phyloP scores from a whole-genome alignment of 1,140 invertebrate species.

The Orchestia grillus region DNA sequence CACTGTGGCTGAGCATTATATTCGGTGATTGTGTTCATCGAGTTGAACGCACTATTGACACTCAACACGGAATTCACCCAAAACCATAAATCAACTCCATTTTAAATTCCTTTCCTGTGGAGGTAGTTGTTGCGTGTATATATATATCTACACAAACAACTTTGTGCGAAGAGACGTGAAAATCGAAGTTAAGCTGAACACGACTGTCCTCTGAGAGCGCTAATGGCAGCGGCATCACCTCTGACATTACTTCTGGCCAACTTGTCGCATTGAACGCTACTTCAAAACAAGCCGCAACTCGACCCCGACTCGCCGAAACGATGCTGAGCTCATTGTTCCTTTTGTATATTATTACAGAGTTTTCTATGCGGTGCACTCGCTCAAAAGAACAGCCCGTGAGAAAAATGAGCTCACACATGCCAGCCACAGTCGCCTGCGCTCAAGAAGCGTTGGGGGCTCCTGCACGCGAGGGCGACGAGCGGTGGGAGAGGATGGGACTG shows the following conservation, averaged over 20 bases:
- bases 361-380: slow-evolving; percentile 10
- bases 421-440: not conserved
- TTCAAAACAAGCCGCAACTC: not conserved
- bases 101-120: not conserved
- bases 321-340: not conserved
- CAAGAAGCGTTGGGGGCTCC: not conserved
- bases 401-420: slow-evolving; percentile 26
- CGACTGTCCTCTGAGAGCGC: not conserved
- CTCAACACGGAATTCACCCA: not conserved
- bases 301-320: not conserved
- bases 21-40: too few relatives aligned
- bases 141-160: not conserved
- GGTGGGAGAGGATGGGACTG: too few relatives aligned
- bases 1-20: too few relatives aligned
- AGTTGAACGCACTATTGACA: not conserved
- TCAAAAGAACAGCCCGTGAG: slow-evolving; percentile 9
- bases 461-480: not conserved
- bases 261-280: not conserved
- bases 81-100: not conserved
- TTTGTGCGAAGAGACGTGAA: not conserved
- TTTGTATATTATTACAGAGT: not conserved
- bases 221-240: not conserved
- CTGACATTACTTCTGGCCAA: slow-evolving; percentile 16
- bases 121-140: not conserved
- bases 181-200: not conserved